phyloP scores from a whole-genome alignment of 23 tunicate species.

The Ciona savignyi region DNA sequence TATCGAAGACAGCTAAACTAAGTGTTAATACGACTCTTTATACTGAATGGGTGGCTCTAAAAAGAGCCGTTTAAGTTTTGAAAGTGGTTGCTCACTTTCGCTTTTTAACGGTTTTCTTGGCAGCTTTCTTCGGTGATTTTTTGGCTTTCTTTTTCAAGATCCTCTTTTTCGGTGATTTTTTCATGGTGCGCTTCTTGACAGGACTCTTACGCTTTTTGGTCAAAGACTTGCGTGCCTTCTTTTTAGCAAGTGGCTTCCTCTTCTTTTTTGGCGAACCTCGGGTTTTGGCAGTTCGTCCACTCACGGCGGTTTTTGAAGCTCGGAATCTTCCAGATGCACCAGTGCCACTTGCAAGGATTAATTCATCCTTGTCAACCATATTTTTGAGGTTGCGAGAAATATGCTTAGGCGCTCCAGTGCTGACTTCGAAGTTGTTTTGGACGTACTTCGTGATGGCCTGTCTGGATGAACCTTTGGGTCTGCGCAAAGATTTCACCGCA shows the following conservation, averaged over 20 bases:
- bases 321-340: slow-evolving; percentile 79
- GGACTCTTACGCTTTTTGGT: slow-evolving; percentile 29
- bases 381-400: slow-evolving; percentile 42
- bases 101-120: slow-evolving; percentile 7
- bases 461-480: slow-evolving; percentile 60
- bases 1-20: too few species aligned
- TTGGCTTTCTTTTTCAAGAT: slow-evolving; percentile 20
- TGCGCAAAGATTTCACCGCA: slow-evolving; percentile 53
- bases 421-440: slow-evolving; percentile 37
- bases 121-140: slow-evolving; percentile 27
- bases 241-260: background rate
- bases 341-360: slow-evolving; percentile 48
- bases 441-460: slow-evolving; percentile 75
- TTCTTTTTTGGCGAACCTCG: slow-evolving; percentile 30
- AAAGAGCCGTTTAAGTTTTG: slow-evolving; percentile 63
- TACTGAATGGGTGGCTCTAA: slow-evolving; percentile 88
- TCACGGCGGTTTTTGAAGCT: slow-evolving; percentile 19
- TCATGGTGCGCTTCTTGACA: slow-evolving; percentile 31
- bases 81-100: slow-evolving; percentile 10
- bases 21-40: too few species aligned
- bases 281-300: slow-evolving; percentile 12
- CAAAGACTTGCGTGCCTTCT: background rate
- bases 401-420: slow-evolving; percentile 12
- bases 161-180: slow-evolving; percentile 14
- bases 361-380: slow-evolving; percentile 43